These are phyloP conservation scores for Urosaurus nigricauda DNA, from an alignment of 2,797 vertebrate genomes.

Conservation along the genomic window DNA sequence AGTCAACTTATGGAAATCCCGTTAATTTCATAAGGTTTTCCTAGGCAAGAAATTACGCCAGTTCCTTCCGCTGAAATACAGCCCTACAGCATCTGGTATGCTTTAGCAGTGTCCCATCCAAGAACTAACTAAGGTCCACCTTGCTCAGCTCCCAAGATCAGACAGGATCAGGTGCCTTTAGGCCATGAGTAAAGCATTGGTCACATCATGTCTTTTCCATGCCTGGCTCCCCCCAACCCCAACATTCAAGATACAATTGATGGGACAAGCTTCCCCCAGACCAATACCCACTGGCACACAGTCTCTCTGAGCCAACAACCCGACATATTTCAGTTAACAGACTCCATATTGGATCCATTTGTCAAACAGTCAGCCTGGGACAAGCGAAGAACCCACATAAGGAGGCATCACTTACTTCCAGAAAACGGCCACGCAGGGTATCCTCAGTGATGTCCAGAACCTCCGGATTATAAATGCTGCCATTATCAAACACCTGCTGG, in stretches of 20 bases:
- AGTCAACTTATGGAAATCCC: too few species aligned
- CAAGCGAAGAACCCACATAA: too few species aligned
- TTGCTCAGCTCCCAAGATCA: too few species aligned
- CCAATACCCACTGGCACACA: background rate
- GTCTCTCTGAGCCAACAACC: background rate
- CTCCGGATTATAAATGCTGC: conserved; percentile 97
- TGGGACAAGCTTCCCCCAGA: background rate
- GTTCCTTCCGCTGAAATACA: too few species aligned
- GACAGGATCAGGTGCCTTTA: too few species aligned
- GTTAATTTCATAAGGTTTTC: too few species aligned
- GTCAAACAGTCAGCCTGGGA: too few species aligned
- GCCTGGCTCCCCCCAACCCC: background rate
- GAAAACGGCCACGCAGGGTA: conserved; percentile 90
- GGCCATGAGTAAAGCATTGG: too few species aligned
- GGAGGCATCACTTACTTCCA: conserved; percentile 85
- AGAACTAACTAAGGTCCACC: too few species aligned
- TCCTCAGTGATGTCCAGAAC: conserved; percentile 98
- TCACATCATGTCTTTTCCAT: background rate
- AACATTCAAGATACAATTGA: background rate
- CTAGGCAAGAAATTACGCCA: too few species aligned
- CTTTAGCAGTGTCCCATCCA: too few species aligned
- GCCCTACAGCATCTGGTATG: too few species aligned
- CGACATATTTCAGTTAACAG: background rate
- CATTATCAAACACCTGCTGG: conserved; percentile 98
- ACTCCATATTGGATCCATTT: background rate